Evolutionary conservation across 2,888 invertebrate genomes (phyloP).

Genomic region (Hirtodrosophila histrioides): DNA sequence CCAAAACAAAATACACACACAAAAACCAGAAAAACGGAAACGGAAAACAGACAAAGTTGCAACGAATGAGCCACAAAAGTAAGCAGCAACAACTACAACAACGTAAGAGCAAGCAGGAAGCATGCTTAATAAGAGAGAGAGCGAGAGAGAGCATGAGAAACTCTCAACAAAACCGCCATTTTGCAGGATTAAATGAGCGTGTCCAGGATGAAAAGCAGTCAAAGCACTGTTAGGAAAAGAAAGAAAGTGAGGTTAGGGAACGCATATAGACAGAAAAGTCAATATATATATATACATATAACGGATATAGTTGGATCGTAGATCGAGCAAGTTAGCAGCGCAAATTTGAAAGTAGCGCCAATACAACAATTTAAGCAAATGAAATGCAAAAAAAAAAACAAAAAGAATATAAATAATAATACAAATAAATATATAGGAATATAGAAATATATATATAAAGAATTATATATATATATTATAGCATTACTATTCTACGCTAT

Average conservation of each 20-base stretch:
- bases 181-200: neutral
- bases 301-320: neutral
- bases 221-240: neutral
- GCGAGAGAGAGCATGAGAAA: neutral
- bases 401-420: too few species aligned
- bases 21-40: slow-evolving; percentile 39
- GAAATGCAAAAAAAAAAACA: slow-evolving; percentile 15
- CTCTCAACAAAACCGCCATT: neutral
- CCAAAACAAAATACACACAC: slow-evolving; percentile 23
- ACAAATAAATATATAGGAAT: slow-evolving; percentile 6
- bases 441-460: slow-evolving; percentile 1
- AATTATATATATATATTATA: too few species aligned
- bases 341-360: slow-evolving; percentile 28
- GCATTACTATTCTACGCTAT: slow-evolving; percentile 4
- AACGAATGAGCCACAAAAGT: slow-evolving; percentile 72
- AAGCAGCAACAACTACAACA: slow-evolving; percentile 17
- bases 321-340: slow-evolving; percentile 7
- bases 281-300: neutral
- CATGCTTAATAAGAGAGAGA: neutral
- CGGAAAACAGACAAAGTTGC: slow-evolving; percentile 75
- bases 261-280: neutral
- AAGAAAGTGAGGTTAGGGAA: neutral
- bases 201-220: neutral
- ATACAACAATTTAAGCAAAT: slow-evolving; percentile 4
- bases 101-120: neutral